phyloP scores from a whole-genome alignment of 2,113 vertebrate species.

The Sarotherodon lohbergeri region DNA sequence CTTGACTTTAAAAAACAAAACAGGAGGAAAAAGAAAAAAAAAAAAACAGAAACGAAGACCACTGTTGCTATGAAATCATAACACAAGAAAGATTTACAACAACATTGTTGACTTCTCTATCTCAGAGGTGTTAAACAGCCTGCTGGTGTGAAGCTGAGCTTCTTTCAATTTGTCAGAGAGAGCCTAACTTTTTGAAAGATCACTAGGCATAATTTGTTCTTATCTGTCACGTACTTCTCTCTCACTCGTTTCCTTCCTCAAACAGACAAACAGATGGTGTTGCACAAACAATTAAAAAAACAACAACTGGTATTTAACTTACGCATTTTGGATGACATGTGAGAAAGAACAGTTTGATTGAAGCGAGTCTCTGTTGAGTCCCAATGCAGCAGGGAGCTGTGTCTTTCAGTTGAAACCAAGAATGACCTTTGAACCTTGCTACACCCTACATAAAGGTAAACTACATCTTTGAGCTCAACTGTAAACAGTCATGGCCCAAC shows the following conservation, averaged over 20 bases:
- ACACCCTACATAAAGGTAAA: neutral
- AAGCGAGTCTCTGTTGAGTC: neutral
- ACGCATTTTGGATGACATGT: neutral
- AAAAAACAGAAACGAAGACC: neutral
- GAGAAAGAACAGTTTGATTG: neutral
- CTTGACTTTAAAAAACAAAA: neutral
- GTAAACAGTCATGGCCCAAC: neutral
- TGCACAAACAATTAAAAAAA: neutral
- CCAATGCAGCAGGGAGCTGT: no score
- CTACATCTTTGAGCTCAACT: neutral
- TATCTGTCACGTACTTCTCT: neutral
- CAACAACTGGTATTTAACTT: neutral
- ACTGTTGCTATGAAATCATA: neutral
- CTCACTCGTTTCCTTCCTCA: constrained; percentile 45
- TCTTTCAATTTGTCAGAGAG: neutral
- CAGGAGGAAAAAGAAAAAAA: neutral
- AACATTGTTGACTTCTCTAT: neutral
- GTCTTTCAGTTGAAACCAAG: neutral
- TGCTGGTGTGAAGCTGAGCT: neutral
- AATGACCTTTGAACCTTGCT: neutral
- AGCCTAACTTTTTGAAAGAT: neutral
- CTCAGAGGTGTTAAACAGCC: neutral
- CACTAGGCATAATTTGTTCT: neutral
- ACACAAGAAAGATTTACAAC: neutral
- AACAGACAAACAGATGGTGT: neutral